Conservation (phyloP, 2,888 invertebrate genomes). For the Oeneis ivallda region DNA sequence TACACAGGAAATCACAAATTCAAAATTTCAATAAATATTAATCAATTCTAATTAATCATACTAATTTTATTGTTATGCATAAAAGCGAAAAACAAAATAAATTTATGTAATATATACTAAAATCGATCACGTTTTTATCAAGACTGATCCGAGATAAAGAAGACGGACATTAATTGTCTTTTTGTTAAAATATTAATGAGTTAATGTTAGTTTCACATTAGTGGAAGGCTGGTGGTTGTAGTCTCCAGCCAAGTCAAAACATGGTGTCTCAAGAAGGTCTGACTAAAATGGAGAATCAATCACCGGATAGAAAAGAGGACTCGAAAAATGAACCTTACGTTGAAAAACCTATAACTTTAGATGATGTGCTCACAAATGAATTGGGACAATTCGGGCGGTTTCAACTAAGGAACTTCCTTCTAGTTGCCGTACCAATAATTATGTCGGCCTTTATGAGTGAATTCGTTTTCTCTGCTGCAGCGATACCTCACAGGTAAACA, state of each 20-base stretch:
- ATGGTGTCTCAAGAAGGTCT: neutral
- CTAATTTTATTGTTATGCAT: neutral
- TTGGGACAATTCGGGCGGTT: conserved; percentile 84
- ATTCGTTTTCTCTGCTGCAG: conserved; percentile 86
- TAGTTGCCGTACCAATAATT: conserved; percentile 82
- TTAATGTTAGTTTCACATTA: neutral
- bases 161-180: neutral
- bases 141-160: neutral
- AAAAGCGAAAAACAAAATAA: neutral
- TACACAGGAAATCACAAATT: neutral
- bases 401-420: conserved; percentile 78
- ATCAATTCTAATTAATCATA: neutral
- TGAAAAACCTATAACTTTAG: conserved; percentile 53
- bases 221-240: conserved; percentile 7
- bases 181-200: neutral
- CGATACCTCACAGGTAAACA: conserved; percentile 84
- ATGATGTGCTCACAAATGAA: conserved; percentile 67
- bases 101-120: neutral
- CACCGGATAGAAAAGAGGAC: conserved; percentile 4
- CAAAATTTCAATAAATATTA: neutral
- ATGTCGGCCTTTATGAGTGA: conserved; percentile 83
- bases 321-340: neutral
- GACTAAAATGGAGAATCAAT: conserved; percentile 3
- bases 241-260: neutral
- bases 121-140: conserved; percentile 12